Conservation (phyloP, 2,113 vertebrate genomes). For the Cochlearius cochlearius region DNA sequence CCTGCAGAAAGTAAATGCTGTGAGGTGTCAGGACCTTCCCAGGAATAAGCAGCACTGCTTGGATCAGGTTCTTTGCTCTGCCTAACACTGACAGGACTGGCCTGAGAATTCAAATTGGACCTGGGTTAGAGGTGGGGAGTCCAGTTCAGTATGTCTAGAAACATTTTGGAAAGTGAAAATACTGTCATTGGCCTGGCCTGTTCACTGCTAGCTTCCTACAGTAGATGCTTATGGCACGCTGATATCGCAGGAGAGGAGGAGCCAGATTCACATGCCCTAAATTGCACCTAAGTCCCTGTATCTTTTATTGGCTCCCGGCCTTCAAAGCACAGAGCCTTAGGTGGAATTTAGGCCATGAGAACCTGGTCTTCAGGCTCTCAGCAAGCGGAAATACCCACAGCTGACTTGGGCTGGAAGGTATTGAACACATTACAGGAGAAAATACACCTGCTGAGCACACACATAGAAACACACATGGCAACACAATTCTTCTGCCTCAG, state of each 20-base stretch:
- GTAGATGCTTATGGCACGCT: not conserved
- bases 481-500: not conserved
- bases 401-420: not conserved
- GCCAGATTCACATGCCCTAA: not conserved
- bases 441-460: not conserved
- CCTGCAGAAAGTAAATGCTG: not conserved
- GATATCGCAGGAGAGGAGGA: not conserved
- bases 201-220: not conserved
- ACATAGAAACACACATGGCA: not conserved
- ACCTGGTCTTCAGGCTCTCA: not conserved
- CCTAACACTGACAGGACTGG: not conserved
- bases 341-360: not conserved
- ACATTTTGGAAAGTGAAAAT: not conserved
- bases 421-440: not conserved
- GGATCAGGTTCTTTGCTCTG: not conserved
- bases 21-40: not conserved
- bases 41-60: not conserved
- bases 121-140: not conserved
- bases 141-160: not conserved
- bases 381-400: not conserved
- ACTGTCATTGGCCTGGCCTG: fast-evolving
- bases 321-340: not conserved
- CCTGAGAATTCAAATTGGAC: not conserved
- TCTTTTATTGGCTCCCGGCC: not conserved
- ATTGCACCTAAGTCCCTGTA: not conserved